Evolutionary conservation across 1,140 invertebrate genomes (phyloP), one percentile per base, ranked within the genome.

Genomic region (Acromyrmex echinatior): DNA sequence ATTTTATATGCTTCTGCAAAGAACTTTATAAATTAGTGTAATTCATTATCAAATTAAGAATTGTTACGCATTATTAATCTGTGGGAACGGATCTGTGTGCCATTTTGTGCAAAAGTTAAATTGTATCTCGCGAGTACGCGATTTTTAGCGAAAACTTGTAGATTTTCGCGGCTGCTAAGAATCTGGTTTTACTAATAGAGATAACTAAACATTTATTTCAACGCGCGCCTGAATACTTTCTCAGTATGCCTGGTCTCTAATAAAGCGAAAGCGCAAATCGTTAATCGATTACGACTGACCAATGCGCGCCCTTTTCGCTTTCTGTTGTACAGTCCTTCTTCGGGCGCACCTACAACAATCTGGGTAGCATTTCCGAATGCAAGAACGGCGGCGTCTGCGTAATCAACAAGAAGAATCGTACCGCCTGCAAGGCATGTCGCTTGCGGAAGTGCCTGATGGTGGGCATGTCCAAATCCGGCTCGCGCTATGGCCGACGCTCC

Each of bases 381-480:
- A 99, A 99, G 94, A 98, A 99, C 95, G 98, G 98, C 95, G 97
- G 98, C 1, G 97, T 98, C 89, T 99, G 99, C 95, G 97, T 98
- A 86, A 99, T 99, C 94, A 99, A 98, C 95, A 98, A 98, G 95
- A 98, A 98, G 95, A 99, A 99, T 93, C 96, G 99, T 45, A 99
- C 99, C 21, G 98, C 98, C 12, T 99, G 99, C 95, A 99, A 99
- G 95, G 98, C 98, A 0, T 99, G 99, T 94, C 96, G 99, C 3
- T 96, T 99, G 81, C 96, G 98, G 71, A 99, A 99, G 95, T 99
- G 99, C 93, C 96, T 99, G 10, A 95, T 97, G 94, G 98, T 99
- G 35, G 98, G 99, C 58, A 99, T 99, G 99, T 99, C 98, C 35
- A 98, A 99, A 94, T 98, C 98, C 81, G 98, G 98, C 6, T 98